Conservation (phyloP, 2,113 vertebrate species). For the Arvicanthis niloticus region DNA sequence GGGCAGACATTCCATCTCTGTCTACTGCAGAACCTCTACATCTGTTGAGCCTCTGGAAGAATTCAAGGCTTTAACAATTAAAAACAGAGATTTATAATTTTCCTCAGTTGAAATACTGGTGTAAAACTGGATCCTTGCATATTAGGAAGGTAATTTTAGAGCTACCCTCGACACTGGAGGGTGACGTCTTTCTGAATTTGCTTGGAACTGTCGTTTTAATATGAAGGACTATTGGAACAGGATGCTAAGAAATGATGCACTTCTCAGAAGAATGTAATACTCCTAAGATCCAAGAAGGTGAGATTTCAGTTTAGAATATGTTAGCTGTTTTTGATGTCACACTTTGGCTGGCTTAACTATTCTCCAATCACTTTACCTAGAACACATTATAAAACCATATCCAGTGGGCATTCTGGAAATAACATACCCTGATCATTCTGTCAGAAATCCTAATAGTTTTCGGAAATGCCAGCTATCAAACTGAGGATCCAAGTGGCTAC, state of each 20-base stretch:
- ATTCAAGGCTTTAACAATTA: neutral
- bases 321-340: neutral
- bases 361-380: neutral
- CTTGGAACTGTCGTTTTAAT: neutral
- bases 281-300: neutral
- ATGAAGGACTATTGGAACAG: neutral
- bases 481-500: neutral
- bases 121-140: neutral
- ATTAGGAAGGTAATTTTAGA: slow-evolving; percentile 14
- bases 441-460: slow-evolving; percentile 31
- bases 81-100: neutral
- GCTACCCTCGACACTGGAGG: neutral
- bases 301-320: neutral
- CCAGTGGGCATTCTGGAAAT: neutral
- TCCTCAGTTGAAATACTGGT: neutral
- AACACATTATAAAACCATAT: neutral
- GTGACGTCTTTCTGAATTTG: neutral
- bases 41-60: neutral
- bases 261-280: neutral
- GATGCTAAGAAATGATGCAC: neutral
- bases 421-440: neutral
- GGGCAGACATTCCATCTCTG: neutral
- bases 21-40: neutral
- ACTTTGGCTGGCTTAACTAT: neutral
- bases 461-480: neutral